Evolutionary conservation across 2,797 vertebrate genomes (phyloP).

Genomic region (Mormyrus proboscirostris): DNA sequence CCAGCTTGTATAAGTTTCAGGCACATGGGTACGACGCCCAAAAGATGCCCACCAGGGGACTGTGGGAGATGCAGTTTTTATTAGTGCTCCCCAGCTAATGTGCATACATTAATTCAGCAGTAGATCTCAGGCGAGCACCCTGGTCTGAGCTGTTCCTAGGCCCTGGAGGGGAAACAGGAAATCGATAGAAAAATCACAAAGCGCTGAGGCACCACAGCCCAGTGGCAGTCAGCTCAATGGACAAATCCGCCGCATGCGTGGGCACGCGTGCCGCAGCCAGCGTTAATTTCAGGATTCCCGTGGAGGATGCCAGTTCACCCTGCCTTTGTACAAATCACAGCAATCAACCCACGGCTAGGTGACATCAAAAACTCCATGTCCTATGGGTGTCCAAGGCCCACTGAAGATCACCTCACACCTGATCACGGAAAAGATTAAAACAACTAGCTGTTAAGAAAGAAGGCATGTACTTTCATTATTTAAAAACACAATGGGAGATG

Average conservation of each 20-base stretch:
- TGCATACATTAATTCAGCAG: not conserved
- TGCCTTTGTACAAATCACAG: conserved; percentile 21
- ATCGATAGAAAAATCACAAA: conserved; percentile 4
- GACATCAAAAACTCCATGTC: not conserved
- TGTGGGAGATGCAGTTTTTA: not conserved
- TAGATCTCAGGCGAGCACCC: not conserved
- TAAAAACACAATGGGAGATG: not conserved
- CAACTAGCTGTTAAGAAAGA: not conserved
- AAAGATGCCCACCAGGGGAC: not conserved
- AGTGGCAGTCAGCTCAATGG: not conserved
- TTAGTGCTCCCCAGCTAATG: not conserved
- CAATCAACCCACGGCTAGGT: not conserved
- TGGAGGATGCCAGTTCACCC: conserved; percentile 36
- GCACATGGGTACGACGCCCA: not conserved
- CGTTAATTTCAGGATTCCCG: conserved; percentile 22
- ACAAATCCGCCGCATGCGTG: not conserved
- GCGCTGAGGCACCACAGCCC: not conserved
- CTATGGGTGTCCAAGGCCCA: no score
- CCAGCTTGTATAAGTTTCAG: not conserved
- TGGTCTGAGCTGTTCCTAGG: not conserved
- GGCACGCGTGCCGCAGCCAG: not conserved
- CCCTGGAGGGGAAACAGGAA: not conserved
- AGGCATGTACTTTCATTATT: not conserved
- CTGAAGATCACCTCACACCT: not conserved
- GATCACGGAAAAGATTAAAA: not conserved